Evolutionary conservation across 2,888 invertebrate genomes (phyloP), one percentile per base, ranked within the genome.

Genomic region (Pseudoips prasinana): DNA sequence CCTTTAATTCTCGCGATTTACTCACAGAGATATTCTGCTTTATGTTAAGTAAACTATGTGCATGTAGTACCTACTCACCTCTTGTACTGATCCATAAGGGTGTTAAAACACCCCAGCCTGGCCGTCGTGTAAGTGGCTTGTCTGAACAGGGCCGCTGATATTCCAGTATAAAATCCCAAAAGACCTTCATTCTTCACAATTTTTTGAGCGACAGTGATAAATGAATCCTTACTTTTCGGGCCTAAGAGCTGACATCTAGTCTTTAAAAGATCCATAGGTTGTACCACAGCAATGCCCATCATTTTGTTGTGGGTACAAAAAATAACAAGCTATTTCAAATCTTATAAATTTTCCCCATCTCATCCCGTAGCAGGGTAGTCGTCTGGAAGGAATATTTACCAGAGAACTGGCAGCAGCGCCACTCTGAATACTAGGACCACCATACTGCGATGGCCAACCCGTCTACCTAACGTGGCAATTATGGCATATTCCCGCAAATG

Each of bases 71-170:
- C 14, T 14, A 34, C 53, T 29, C 39, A 54, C 53, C 0, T 6
- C 32, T 36, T 38, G 8, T 54, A 20, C 7, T 5, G 9, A 23
- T 54, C 97, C 64, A 96, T 94, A 1, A 98, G 77, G 75, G 93
- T 94, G 8, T 96, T 95, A 75, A 97, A 99, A 49, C 96, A 93
- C 27, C 99, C 99, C 36, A 99, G 90, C 43, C 99, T 90, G 0
- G 95, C 95, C 0, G 99, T 98, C 0, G 98, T 98, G 73, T 99
- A 99, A 0, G 98, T 98, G 0, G 98, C 98, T 74, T 99, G 99
- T 34, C 99, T 90, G 49, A 99, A 87, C 25, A 99, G 86, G 0
- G 96, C 98, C 1, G 98, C 97, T 0, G 96, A 95, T 1, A 98
- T 85, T 0, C 99, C 98, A 17, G 92, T 92, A 75, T 99, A 99